These are phyloP conservation scores for Rhopalosiphum maidis DNA, from an alignment of 1,140 invertebrate genomes.

Conservation along the genomic window DNA sequence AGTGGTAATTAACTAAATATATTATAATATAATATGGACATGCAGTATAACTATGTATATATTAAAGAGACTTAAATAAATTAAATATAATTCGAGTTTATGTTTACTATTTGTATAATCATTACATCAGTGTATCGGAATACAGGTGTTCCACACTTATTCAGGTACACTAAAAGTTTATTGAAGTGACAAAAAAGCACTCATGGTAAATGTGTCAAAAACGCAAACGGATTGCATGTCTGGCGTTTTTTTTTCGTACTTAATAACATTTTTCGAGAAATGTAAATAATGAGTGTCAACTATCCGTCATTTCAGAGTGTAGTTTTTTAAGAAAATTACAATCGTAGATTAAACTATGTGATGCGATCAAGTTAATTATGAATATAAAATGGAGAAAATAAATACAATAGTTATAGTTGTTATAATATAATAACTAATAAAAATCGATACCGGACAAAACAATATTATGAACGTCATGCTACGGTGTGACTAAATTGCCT, in stretches of 20 bases:
- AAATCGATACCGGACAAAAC: not conserved
- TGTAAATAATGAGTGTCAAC: not conserved
- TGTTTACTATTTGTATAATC: not conserved
- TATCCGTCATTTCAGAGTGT: not conserved
- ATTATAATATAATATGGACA: not conserved
- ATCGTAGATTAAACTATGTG: too few relatives aligned
- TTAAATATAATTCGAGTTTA: not conserved
- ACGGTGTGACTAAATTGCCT: not conserved
- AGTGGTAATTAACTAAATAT: not conserved
- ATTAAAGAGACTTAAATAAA: not conserved
- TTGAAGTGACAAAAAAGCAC: not conserved
- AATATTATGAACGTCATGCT: not conserved
- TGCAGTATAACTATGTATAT: not conserved
- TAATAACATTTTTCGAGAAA: not conserved
- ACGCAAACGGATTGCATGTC: not conserved
- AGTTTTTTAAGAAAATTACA: not conserved
- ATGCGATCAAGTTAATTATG: not conserved
- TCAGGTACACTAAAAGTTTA: not conserved
- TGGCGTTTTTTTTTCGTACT: not conserved
- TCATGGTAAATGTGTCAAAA: not conserved
- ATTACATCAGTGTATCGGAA: not conserved
- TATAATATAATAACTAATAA: too few relatives aligned
- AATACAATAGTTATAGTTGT: too few relatives aligned
- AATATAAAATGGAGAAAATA: not conserved
- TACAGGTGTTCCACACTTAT: not conserved